Evolutionary conservation across 2,797 vertebrate genomes (phyloP).

Genomic region (Xerus rutilus): DNA sequence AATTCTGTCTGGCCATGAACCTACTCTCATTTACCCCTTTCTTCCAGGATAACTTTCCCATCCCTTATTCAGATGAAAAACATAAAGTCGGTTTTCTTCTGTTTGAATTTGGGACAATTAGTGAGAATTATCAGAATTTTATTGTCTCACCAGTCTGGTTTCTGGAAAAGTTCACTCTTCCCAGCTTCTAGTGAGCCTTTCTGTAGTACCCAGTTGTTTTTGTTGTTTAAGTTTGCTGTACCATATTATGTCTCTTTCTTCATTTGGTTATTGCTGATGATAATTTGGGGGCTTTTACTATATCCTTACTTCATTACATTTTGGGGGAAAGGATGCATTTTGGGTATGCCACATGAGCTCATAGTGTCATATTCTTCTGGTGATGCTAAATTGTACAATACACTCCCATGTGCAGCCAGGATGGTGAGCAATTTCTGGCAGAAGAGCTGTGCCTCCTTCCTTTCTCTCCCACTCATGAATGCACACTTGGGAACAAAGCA

Average conservation of each 20-base stretch:
- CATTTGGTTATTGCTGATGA: not conserved
- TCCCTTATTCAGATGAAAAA: not conserved
- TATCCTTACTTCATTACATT: slow-evolving; percentile 14
- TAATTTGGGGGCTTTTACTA: not conserved
- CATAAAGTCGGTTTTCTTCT: not conserved
- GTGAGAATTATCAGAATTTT: not conserved
- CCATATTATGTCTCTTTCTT: not conserved
- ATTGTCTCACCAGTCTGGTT: not conserved
- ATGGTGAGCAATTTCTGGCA: not conserved
- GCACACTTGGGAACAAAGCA: not conserved
- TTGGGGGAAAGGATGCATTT: not conserved
- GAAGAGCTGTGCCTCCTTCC: no score
- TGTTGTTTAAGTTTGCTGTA: not conserved
- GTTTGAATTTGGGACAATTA: not conserved
- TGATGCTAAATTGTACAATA: not conserved
- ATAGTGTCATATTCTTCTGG: not conserved
- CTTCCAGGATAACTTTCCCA: not conserved
- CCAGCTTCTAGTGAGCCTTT: not conserved
- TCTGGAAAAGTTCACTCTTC: not conserved
- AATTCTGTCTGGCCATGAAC: not conserved
- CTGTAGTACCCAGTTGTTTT: not conserved
- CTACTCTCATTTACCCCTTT: not conserved
- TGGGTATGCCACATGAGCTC: not conserved
- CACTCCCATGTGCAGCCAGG: not conserved
- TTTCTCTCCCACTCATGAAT: slow-evolving; percentile 2